These are phyloP conservation scores for Polia nebulosa DNA, from an alignment of 2,888 invertebrate species.

Conservation along the genomic window DNA sequence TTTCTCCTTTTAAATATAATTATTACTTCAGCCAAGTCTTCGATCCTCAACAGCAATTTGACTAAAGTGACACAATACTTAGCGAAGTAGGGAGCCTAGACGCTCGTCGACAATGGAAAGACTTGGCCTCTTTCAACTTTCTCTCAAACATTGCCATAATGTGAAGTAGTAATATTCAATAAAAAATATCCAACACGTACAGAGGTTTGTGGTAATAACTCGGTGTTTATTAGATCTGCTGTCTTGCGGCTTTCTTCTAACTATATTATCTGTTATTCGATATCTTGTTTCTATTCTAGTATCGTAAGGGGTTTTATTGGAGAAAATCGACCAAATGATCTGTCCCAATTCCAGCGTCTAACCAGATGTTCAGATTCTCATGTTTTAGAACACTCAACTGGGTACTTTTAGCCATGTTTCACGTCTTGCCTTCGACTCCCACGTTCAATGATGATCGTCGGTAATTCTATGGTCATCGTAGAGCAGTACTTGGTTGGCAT, in stretches of 20 bases:
- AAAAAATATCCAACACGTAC: conserved; percentile 47
- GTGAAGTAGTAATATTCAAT: conserved; percentile 27
- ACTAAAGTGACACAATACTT: conserved; percentile 23
- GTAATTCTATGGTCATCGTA: conserved; percentile 66
- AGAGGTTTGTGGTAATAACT: conserved; percentile 62
- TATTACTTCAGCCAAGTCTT: background rate
- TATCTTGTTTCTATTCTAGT: conserved; percentile 34
- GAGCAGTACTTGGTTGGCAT: conserved; percentile 67
- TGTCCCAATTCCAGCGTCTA: background rate
- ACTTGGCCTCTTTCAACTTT: conserved; percentile 43
- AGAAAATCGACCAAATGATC: background rate
- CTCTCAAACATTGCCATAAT: conserved; percentile 44
- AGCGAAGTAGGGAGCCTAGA: conserved; percentile 3
- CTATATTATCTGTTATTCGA: conserved; percentile 31
- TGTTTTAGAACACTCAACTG: conserved; percentile 8
- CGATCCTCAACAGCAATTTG: background rate
- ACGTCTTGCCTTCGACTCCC: conserved; percentile 71
- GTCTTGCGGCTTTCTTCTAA: conserved; percentile 47
- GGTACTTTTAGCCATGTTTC: conserved; percentile 12
- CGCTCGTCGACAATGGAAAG: conserved; percentile 28
- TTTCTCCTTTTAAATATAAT: too few species aligned
- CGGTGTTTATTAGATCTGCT: conserved; percentile 52
- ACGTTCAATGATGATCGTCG: conserved; percentile 60
- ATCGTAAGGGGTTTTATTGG: conserved; percentile 15
- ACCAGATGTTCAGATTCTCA: conserved; percentile 31